Evolutionary conservation across 2,888 invertebrate species (phyloP).

Genomic region (Hyles lineata): DNA sequence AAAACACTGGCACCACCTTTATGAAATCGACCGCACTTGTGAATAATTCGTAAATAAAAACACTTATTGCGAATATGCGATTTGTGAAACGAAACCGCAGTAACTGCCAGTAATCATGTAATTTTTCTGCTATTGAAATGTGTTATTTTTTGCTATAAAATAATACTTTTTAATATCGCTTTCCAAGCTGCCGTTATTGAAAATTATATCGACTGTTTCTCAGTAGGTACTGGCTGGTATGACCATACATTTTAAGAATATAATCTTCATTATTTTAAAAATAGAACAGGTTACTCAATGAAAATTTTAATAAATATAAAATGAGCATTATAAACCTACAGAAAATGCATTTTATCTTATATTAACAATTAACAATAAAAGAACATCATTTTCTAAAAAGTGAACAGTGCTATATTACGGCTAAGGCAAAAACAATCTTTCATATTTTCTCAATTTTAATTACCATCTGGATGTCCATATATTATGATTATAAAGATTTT

Average conservation of each 20-base stretch:
- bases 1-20: neutral
- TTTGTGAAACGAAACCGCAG: constrained; percentile 22
- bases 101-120: constrained; percentile 22
- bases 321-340: too few species aligned
- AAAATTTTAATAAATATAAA: too few species aligned
- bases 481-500: neutral
- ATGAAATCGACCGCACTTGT: constrained; percentile 20
- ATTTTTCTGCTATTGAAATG: constrained; percentile 17
- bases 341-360: too few species aligned
- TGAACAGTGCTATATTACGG: too few species aligned
- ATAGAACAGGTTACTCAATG: neutral
- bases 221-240: neutral
- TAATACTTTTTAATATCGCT: neutral
- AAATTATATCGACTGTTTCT: neutral
- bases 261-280: neutral
- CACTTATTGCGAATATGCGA: constrained; percentile 22
- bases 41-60: constrained; percentile 17
- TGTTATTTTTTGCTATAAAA: constrained; percentile 22
- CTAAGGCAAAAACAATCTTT: too few species aligned
- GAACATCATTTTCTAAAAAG: too few species aligned
- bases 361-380: too few species aligned
- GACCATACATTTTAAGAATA: neutral
- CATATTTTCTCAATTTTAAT: too few species aligned
- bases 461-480: too few species aligned
- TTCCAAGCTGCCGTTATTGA: constrained; percentile 8